Percentiles rank a stretch among this genome's conserved stretches.
These are phyloP conservation scores for Metallyticus violacea DNA, from an alignment of 2,888 invertebrate species.

Conservation along the genomic window DNA sequence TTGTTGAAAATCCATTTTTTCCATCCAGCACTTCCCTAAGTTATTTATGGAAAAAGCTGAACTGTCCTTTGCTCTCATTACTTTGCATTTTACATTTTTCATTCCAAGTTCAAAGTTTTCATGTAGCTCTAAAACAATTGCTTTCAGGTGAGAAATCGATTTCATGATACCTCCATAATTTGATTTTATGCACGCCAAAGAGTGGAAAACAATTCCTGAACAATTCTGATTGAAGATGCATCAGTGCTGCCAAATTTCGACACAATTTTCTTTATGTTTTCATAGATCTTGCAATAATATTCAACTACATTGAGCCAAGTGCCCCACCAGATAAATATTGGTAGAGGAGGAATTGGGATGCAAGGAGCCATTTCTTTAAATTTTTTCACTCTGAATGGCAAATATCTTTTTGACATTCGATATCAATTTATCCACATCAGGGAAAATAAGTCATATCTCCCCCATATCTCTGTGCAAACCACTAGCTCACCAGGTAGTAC, in stretches of 20 bases:
- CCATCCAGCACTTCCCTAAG: background rate
- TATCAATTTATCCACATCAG: slow-evolving; percentile 37
- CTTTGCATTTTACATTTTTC: background rate
- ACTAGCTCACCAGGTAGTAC: slow-evolving; percentile 41
- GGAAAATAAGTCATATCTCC: slow-evolving; percentile 36
- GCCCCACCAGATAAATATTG: slow-evolving; percentile 40
- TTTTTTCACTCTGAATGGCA: slow-evolving; percentile 35
- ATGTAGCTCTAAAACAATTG: background rate
- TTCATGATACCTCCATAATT: background rate
- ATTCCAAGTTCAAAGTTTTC: background rate
- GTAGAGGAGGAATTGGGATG: slow-evolving; percentile 39
- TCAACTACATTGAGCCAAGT: slow-evolving; percentile 40
- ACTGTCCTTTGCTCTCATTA: background rate
- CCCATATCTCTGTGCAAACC: slow-evolving; percentile 38
- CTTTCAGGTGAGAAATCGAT: background rate
- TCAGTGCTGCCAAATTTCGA: background rate
- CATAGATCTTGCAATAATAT: slow-evolving; percentile 35
- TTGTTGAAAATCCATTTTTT: background rate
- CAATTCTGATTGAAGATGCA: background rate
- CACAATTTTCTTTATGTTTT: background rate
- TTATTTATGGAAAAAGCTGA: background rate
- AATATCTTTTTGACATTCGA: slow-evolving; percentile 39
- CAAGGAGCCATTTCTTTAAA: slow-evolving; percentile 36
- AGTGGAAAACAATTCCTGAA: background rate
- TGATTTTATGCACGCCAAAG: slow-evolving; percentile 1